These are phyloP conservation scores for Nephotettix cincticeps DNA, from an alignment of 1,140 invertebrate species.

Conservation along the genomic window DNA sequence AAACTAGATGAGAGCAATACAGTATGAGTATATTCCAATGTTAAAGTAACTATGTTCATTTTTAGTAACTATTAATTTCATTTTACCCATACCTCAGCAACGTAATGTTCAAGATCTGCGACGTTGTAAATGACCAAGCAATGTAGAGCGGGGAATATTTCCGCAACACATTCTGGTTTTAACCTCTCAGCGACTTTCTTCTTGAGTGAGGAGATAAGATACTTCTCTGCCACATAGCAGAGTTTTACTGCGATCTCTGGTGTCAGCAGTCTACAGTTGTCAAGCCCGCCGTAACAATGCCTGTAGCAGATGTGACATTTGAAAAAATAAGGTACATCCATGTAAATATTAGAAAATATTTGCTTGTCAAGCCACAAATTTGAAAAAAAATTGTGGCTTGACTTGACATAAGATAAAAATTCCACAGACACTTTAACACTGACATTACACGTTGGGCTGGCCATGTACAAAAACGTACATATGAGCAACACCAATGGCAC, in stretches of 20 bases:
- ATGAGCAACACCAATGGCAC: too few species aligned
- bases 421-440: too few species aligned
- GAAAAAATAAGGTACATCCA: too few species aligned
- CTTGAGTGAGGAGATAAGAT: background rate
- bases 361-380: too few species aligned
- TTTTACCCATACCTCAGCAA: conserved; percentile 1
- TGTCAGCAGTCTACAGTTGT: background rate
- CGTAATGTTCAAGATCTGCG: background rate
- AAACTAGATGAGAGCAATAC: background rate
- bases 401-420: too few species aligned
- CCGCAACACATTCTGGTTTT: background rate
- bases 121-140: conserved; percentile 12
- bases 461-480: too few species aligned
- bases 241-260: background rate
- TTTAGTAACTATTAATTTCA: too few species aligned
- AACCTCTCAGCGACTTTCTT: conserved; percentile 4
- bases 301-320: background rate
- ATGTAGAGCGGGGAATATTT: conserved; percentile 3
- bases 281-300: conserved; percentile 7
- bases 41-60: too few species aligned
- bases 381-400: too few species aligned
- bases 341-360: too few species aligned
- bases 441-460: too few species aligned
- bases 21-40: too few species aligned
- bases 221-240: conserved; percentile 9